Base-by-base conservation (phyloP, 92 coral and sea anemone genomes). In the Hydrozoanthus gracilis region DNA sequence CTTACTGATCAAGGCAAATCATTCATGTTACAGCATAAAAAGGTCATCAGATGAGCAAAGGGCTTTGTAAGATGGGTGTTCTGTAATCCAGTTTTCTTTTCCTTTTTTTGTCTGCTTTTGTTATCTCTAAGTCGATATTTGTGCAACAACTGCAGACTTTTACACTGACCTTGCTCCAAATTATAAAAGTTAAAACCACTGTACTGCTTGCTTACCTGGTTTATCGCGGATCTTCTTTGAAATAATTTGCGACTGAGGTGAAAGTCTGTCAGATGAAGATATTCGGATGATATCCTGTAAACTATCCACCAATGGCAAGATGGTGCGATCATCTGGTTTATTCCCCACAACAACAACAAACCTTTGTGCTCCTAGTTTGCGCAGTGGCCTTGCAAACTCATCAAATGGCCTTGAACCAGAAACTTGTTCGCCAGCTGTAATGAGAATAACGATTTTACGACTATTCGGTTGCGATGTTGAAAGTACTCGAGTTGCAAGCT, bases 291-390 rank as follows among this genome's bases (percentile, higher is more conserved):
- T 76, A 48, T 87, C 91, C 55, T 76, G 76, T 39, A 68, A 71
- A 12, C 83, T 64, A 54, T 90, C 88, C 44, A 91, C 93, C 65
- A 87, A 86, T 58, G 79, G 64, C 61, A 46, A 73, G 51, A 91
- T 91, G 60, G 69, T 71, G 35, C 65, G 76, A 60, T 52, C 60
- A 11, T 44, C 54, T 18, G 92, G 93, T 18, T 83, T 73, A 52
- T 91, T 86, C 18, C 99, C 99, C 13, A 96, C 82, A 60, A 94
- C 95, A 15, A 96, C 91, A 11, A 89, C 95, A 78, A 91, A 91
- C 76, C 92, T 82, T 73, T 90, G 90, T 14, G 95, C 94, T 13
- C 87, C 89, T 10, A 89, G 92, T 47, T 88, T 77, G 61, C 90
- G 95, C 62, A 95, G 87, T 15, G 91, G 87, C 44, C 87, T 88